Evolutionary conservation across 1,140 invertebrate genomes (phyloP).

Genomic region (Sitodiplosis mosellana): DNA sequence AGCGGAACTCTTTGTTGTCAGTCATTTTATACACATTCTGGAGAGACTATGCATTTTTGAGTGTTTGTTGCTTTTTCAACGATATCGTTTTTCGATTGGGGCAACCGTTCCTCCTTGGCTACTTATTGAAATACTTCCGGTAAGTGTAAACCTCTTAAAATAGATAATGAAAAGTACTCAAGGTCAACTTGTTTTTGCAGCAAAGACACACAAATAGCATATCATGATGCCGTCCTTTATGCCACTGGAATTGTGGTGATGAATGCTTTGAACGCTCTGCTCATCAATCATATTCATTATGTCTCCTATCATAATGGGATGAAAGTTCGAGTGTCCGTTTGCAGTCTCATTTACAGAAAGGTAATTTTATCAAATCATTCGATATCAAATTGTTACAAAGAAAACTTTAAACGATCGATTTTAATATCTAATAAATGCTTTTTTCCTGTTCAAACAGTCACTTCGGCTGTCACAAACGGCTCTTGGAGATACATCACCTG

Average conservation of each 20-base stretch:
- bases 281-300: conserved; percentile 39
- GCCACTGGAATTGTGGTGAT: conserved; percentile 35
- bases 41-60: conserved; percentile 1
- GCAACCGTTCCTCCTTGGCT: conserved; percentile 1
- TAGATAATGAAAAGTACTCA: too few relatives aligned
- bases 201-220: conserved; percentile 12
- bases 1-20: conserved; percentile 1
- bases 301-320: conserved; percentile 39
- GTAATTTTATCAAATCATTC: conserved; percentile 18
- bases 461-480: conserved; percentile 37
- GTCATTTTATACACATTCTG: conserved; percentile 1
- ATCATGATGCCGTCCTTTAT: conserved; percentile 31
- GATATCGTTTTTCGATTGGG: conserved; percentile 2
- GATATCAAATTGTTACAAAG: too few relatives aligned
- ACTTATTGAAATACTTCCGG: conserved; percentile 1
- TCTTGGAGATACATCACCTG: conserved; percentile 55
- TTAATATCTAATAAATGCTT: too few relatives aligned
- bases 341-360: conserved; percentile 47
- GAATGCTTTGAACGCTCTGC: conserved; percentile 29
- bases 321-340: conserved; percentile 36
- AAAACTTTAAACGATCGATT: too few relatives aligned
- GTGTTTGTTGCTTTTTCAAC: neutral
- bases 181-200: neutral
- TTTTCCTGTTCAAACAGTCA: neutral
- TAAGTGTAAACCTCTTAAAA: conserved; percentile 5